Conservation (phyloP, 2,113 vertebrate species). For the Anseranas semipalmata region DNA sequence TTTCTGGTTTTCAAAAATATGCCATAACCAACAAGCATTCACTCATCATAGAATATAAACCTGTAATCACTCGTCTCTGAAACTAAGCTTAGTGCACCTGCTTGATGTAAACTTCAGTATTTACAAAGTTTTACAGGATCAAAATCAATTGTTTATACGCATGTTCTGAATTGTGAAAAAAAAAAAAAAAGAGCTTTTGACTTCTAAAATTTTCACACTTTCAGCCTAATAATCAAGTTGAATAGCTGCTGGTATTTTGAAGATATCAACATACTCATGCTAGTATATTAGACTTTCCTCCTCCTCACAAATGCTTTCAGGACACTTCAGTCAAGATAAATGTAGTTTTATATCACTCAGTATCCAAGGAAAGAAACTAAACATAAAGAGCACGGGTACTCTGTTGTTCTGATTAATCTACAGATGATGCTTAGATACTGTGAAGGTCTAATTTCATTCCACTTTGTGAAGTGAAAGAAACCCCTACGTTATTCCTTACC, state of each 20-base stretch:
- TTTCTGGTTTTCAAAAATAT: background rate
- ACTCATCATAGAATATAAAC: background rate
- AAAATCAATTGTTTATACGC: background rate
- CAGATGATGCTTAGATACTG: background rate
- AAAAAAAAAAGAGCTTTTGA: background rate
- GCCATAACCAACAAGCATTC: background rate
- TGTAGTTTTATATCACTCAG: background rate
- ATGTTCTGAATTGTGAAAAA: background rate
- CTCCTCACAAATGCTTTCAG: background rate
- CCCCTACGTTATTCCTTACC: background rate
- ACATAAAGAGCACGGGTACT: rapidly evolving
- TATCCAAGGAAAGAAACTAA: background rate
- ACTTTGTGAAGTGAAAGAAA: background rate
- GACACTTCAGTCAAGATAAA: background rate
- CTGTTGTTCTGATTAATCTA: background rate
- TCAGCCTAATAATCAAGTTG: background rate
- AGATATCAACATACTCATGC: background rate
- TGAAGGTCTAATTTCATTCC: background rate
- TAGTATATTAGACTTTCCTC: background rate
- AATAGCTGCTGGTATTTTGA: background rate
- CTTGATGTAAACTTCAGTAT: background rate
- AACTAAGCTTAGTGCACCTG: background rate
- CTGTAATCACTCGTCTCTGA: background rate
- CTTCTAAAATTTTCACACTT: background rate
- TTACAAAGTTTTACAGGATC: background rate